phyloP scores from a whole-genome alignment of 2,888 invertebrate genomes.

The Drosophila demipolita region DNA sequence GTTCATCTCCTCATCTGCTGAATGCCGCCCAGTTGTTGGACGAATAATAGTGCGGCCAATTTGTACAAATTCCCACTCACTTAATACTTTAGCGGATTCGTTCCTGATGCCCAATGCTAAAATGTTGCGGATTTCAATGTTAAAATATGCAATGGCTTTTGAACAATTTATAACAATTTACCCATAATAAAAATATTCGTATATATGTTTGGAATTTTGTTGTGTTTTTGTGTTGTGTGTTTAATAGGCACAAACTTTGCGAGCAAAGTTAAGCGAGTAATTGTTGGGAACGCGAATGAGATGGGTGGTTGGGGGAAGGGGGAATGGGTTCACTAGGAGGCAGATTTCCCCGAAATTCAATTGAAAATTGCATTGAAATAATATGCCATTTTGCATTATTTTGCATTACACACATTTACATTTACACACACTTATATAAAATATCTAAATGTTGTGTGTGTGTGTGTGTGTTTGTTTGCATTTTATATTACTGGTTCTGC shows the following conservation, averaged over 20 bases:
- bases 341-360: constrained; percentile 58
- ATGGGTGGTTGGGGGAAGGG: not conserved
- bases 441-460: not conserved
- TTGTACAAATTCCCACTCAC: constrained; percentile 45
- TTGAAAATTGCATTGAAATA: constrained; percentile 68
- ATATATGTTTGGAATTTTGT: not conserved
- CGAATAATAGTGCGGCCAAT: constrained; percentile 38
- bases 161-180: constrained; percentile 27
- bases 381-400: constrained; percentile 64
- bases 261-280: constrained; percentile 16
- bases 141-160: constrained; percentile 23
- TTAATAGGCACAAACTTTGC: constrained; percentile 28
- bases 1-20: not conserved
- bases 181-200: constrained; percentile 8
- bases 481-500: constrained; percentile 28
- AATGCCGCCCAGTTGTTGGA: not conserved
- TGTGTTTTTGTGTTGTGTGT: constrained; percentile 15
- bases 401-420: constrained; percentile 21
- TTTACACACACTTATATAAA: constrained; percentile 6
- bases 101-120: constrained; percentile 25
- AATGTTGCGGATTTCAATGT: constrained; percentile 19
- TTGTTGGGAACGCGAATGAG: constrained; percentile 4
- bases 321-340: not conserved
- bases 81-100: constrained; percentile 40
- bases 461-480: constrained; percentile 9